phyloP scores from a whole-genome alignment of 2,888 invertebrate genomes.

The Sepiola atlantica region DNA sequence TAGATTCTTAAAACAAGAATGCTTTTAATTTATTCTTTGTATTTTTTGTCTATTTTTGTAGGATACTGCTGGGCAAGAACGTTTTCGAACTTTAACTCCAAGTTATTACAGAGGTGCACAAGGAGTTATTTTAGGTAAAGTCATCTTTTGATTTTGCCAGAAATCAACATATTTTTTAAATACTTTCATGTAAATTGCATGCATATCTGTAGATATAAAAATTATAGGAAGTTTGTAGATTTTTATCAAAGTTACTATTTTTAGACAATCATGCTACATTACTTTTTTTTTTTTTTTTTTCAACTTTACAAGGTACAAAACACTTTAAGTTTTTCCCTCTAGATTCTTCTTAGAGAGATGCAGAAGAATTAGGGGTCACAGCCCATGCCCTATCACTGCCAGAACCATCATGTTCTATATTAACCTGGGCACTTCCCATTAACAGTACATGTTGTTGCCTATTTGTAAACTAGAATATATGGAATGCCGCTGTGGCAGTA shows the following conservation, averaged over 20 bases:
- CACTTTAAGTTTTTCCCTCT: too few relatives aligned
- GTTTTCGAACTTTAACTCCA: conserved; percentile 74
- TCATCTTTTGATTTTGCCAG: not conserved
- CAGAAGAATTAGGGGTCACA: too few relatives aligned
- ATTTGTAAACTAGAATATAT: too few relatives aligned
- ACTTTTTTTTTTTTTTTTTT: too few relatives aligned
- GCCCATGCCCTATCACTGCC: too few relatives aligned
- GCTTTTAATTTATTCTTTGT: not conserved
- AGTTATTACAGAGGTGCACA: conserved; percentile 75
- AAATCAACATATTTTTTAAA: not conserved
- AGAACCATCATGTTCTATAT: too few relatives aligned
- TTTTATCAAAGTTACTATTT: not conserved
- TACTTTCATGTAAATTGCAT: not conserved
- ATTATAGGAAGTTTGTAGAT: not conserved
- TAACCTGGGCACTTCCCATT: too few relatives aligned
- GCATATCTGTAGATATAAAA: not conserved
- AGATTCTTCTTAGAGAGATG: too few relatives aligned
- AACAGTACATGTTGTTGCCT: too few relatives aligned
- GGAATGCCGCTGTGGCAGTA: too few relatives aligned
- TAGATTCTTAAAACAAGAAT: not conserved
- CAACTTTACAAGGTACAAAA: too few relatives aligned
- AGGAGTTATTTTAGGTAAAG: conserved; percentile 73
- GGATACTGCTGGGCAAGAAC: conserved; percentile 75
- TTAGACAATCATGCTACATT: too few relatives aligned
- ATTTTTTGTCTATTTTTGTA: conserved; percentile 49